phyloP scores from a whole-genome alignment of 2,797 vertebrate genomes.

The Periparus ater region DNA sequence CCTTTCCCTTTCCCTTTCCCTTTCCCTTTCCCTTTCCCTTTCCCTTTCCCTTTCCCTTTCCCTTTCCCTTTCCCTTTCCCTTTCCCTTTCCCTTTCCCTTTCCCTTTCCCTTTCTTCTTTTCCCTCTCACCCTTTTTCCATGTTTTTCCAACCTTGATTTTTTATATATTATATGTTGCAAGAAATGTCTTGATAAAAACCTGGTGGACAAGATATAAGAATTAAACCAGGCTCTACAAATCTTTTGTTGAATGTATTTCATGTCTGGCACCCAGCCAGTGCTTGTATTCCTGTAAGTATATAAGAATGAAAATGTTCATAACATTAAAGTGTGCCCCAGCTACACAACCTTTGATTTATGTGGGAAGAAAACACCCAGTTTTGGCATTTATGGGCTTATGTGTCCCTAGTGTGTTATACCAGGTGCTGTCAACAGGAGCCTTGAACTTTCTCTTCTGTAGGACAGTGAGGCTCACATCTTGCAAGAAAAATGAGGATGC shows the following conservation, averaged over 20 bases:
- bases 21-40: not conserved
- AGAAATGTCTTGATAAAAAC: not conserved
- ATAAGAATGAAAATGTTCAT: not conserved
- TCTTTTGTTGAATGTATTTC: not conserved
- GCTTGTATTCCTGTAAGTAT: not conserved
- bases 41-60: not conserved
- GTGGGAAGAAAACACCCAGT: not conserved
- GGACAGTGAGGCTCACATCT: not conserved
- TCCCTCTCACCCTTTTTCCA: not conserved
- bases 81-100: not conserved
- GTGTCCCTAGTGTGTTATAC: not conserved
- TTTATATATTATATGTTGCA: not conserved
- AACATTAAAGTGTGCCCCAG: not conserved
- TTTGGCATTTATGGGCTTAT: rapidly evolving
- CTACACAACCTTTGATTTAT: not conserved
- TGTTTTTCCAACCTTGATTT: not conserved
- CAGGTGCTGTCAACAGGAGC: not conserved
- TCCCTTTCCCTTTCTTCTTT: not conserved
- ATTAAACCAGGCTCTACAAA: not conserved
- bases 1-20: not conserved
- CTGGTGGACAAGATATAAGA: not conserved
- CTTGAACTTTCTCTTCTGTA: not conserved
- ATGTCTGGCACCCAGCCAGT: not conserved
- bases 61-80: not conserved
- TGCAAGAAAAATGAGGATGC: not conserved